Percentiles rank a stretch among this genome's conserved stretches.
These are phyloP conservation scores for Cantharis nigra DNA, from an alignment of 2,888 invertebrate species.

Conservation along the genomic window DNA sequence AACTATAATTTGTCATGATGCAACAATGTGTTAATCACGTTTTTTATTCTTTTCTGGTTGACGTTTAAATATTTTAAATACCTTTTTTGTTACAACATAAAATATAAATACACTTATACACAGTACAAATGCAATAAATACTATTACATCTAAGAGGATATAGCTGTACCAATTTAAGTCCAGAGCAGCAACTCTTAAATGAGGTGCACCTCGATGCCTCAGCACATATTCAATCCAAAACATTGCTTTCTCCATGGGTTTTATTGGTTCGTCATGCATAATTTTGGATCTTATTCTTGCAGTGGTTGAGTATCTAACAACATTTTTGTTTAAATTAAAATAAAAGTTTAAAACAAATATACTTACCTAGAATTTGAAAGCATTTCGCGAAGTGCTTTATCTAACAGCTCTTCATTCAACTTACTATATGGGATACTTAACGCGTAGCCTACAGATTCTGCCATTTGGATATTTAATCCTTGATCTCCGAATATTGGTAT, in stretches of 20 bases:
- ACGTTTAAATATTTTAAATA: background rate
- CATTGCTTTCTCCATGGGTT: constrained; percentile 42
- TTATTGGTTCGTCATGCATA: constrained; percentile 42
- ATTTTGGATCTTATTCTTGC: constrained; percentile 38
- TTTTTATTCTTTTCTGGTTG: background rate
- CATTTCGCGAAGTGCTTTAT: constrained; percentile 39
- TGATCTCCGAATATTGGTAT: constrained; percentile 61
- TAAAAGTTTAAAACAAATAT: background rate
- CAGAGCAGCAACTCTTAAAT: constrained; percentile 41
- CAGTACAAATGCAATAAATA: constrained; percentile 3
- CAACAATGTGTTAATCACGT: background rate
- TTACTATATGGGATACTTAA: constrained; percentile 46
- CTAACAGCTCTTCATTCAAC: constrained; percentile 47
- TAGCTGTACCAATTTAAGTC: constrained; percentile 42
- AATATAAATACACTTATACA: background rate
- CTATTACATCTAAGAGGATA: constrained; percentile 40
- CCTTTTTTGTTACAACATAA: background rate
- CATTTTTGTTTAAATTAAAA: background rate
- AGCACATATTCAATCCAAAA: constrained; percentile 48
- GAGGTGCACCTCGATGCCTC: constrained; percentile 42
- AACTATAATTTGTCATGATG: no score
- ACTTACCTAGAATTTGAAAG: constrained; percentile 43
- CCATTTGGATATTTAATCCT: constrained; percentile 56
- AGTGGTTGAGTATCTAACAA: constrained; percentile 38
- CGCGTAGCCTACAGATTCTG: constrained; percentile 54